phyloP scores from a whole-genome alignment of 2,888 invertebrate species.

The Ganaspis brasiliensis region DNA sequence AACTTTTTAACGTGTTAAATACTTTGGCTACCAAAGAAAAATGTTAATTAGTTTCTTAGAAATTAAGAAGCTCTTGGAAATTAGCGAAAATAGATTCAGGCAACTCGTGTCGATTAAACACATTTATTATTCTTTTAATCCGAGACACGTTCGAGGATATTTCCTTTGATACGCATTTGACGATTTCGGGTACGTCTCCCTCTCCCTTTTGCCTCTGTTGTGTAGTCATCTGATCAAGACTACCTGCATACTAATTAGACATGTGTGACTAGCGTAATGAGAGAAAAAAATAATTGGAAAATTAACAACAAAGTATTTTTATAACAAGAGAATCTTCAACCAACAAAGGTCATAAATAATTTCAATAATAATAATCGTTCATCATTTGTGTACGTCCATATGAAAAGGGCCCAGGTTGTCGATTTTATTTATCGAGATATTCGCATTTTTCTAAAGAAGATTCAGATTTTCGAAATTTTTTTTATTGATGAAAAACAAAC shows the following conservation, averaged over 20 bases:
- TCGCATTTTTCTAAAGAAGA: too few species aligned
- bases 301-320: background rate
- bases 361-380: too few species aligned
- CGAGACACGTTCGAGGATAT: constrained; percentile 59
- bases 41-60: constrained; percentile 31
- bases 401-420: too few species aligned
- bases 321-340: background rate
- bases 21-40: background rate
- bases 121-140: background rate
- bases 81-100: constrained; percentile 9
- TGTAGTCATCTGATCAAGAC: constrained; percentile 71
- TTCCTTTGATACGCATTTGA: constrained; percentile 70
- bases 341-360: too few species aligned
- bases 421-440: too few species aligned
- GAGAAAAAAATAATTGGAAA: background rate
- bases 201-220: constrained; percentile 59
- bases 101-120: constrained; percentile 1
- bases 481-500: too few species aligned
- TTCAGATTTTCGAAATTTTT: too few species aligned
- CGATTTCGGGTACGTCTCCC: constrained; percentile 66
- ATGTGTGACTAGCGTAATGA: background rate
- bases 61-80: constrained; percentile 2
- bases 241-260: constrained; percentile 71
- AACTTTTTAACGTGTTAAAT: background rate
- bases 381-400: too few species aligned